Base-by-base conservation (phyloP, 2,113 vertebrate species). In the Xyliphius kryptos region DNA sequence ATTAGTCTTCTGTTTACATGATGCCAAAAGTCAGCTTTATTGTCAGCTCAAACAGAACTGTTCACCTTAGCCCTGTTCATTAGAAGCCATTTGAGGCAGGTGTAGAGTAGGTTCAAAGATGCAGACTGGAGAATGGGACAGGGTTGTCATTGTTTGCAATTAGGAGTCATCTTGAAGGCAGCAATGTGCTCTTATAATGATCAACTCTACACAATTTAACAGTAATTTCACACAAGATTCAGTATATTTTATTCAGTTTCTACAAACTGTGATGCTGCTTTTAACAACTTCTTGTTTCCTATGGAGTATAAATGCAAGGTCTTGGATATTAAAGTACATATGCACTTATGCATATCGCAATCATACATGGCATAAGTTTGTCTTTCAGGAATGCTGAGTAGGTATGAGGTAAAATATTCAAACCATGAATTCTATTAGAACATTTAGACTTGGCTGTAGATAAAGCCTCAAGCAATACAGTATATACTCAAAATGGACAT, bases 1-100 rank as follows among this genome's bases (percentile, higher is more conserved):
- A 38, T 40, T 2, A 40, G 53, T 56, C 36, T 40, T 38, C 36
- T 40, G 36, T 40, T 56, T 56, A 56, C 36, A 19, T 40, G 15
- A 11, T 40, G n/a, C 2, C 1, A 13, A 6, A 40, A 40, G 40
- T 40, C 12, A 9, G 1, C 12, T 57, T 2, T 21, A 3, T 6
- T 9, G 41, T 44, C 17, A 57, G 10, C 37, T 41, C 11, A 9
- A 20, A 5, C 10, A 19, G 10, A 11, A 17, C 2, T 36, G 52
- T 10, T 16, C 9, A 16, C 9, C 10, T 17, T 11, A 19, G n/a
- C 32, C 10, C 16, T 8, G 15, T 37, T 37, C 9, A 1, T 19
- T 19, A 16, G 19, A 56, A 40, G 36, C 14, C 37, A 1, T 0
- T 9, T 38, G 14, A 9, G 9, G 32, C 9, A 55, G 15, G 32